Percentiles rank a stretch among this genome's conserved stretches.
Conservation (phyloP, 2,888 invertebrate species). For the Strigamia transsilvanica region DNA sequence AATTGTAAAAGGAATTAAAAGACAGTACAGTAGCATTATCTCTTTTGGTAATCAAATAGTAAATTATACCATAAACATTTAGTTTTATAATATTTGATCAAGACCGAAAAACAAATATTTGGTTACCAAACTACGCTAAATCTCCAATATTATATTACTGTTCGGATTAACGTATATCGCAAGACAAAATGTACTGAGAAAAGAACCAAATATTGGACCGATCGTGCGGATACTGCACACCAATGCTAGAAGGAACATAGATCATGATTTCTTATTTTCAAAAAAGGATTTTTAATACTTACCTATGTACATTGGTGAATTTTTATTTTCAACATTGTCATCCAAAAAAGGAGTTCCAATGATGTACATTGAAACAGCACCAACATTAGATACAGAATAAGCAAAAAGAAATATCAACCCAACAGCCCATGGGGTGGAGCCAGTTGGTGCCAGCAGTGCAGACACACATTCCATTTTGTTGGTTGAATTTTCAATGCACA, state of each 20-base stretch:
- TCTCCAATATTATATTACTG: background rate
- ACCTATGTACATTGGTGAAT: conserved; percentile 10
- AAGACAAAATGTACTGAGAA: background rate
- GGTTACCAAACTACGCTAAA: too few relatives aligned
- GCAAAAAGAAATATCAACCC: background rate
- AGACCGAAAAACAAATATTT: too few relatives aligned
- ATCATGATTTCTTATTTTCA: too few relatives aligned
- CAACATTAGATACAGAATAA: background rate
- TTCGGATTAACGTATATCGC: conserved; percentile 1
- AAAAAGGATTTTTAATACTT: background rate
- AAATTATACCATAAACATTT: too few relatives aligned
- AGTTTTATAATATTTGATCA: too few relatives aligned
- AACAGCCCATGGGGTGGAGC: background rate
- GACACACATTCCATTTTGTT: background rate
- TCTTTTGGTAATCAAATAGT: too few relatives aligned
- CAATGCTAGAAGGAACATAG: background rate
- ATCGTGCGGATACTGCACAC: background rate
- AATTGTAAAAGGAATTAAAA: too few relatives aligned
- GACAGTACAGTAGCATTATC: too few relatives aligned
- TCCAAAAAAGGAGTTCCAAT: background rate
- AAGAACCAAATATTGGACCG: background rate
- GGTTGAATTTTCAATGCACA: background rate
- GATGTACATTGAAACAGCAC: background rate
- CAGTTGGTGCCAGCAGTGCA: background rate
- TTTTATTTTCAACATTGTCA: background rate